Evolutionary conservation across 2,797 vertebrate species (phyloP).

Genomic region (Garrulus glandarius): DNA sequence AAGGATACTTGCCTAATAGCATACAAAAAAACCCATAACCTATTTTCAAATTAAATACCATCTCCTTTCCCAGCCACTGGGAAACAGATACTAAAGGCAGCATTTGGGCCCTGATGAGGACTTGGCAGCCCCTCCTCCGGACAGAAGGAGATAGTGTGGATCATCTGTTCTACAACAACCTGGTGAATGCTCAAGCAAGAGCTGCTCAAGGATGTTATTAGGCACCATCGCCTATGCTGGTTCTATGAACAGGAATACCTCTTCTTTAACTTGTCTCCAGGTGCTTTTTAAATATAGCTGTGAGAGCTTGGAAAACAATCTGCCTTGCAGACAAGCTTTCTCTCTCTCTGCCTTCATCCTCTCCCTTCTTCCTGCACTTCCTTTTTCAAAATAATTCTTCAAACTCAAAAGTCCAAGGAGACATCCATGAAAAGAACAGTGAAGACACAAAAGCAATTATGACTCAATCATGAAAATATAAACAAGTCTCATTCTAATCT

Average conservation of each 20-base stretch:
- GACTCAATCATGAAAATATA: slow-evolving; percentile 3
- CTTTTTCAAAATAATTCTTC: background rate
- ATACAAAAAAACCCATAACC: background rate
- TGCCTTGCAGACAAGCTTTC: background rate
- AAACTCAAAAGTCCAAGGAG: background rate
- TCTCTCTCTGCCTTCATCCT: background rate
- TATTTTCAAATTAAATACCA: background rate
- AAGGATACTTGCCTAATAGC: background rate
- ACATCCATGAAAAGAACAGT: background rate
- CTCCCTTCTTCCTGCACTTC: background rate
- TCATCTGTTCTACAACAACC: background rate
- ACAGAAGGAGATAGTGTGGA: background rate
- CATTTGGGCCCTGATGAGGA: background rate
- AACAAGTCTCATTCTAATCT: slow-evolving; percentile 16
- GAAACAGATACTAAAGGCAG: background rate
- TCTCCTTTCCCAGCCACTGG: background rate
- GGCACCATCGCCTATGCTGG: background rate
- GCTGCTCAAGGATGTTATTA: background rate
- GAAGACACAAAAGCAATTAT: background rate
- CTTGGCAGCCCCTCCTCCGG: background rate
- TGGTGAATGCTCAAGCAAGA: background rate
- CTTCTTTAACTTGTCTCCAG: slow-evolving; percentile 17
- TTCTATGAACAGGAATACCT: slow-evolving; percentile 29
- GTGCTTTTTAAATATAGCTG: slow-evolving; percentile 1
- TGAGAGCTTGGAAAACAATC: background rate